Base-by-base conservation (phyloP, 2,113 vertebrate species). In the Garra rufa region DNA sequence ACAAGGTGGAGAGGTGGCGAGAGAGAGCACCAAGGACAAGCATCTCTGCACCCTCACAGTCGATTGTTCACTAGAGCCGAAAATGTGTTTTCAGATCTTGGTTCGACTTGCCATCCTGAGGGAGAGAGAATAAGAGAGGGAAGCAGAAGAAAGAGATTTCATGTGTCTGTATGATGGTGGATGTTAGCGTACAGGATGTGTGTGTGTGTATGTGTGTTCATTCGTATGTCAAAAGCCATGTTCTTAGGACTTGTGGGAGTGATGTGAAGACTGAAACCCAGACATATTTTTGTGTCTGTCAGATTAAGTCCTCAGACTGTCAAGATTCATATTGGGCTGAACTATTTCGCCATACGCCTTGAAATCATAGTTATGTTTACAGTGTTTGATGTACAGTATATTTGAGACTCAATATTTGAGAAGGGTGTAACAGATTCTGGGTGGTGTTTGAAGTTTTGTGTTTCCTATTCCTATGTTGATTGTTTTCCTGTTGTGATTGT, bases 11-110 rank as follows among this genome's bases (percentile, higher is more conserved):
- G 85, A 89, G 91, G 91, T 88, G 88, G 87, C 59, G 69, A 83
- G 76, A 88, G 89, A 90, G 82, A 77, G 86, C 76, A 76, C 85
- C 89, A 90, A 91, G 89, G 88, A 90, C 91, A 90, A 91, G 89
- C 85, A 88, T 89, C 91, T 87, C 59, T 48, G 85, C 82, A 88
- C 89, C 92, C 76, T 83, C 88, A 85, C 65, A 90, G 91, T 89
- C 89, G 84, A 93, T 93, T 91, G 93, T 90, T 94, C 90, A 24
- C 89, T 87, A 86, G 92, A 94, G 94, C 91, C 55, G 91, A 92
- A 94, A 95, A 91, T 89, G 87, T 92, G 91, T 93, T 93, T 93
- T 94, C 92, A 94, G 93, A 94, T 93, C 90, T 91, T 89, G 87
- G 90, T 85, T 88, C 91, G 92, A 92, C 91, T 90, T 92, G 88